A percentile compares a stretch with the other conserved stretches of the same genome.
These are phyloP conservation scores for Todiramphus saurophagus DNA, from an alignment of 2,113 vertebrate species.

Conservation along the genomic window DNA sequence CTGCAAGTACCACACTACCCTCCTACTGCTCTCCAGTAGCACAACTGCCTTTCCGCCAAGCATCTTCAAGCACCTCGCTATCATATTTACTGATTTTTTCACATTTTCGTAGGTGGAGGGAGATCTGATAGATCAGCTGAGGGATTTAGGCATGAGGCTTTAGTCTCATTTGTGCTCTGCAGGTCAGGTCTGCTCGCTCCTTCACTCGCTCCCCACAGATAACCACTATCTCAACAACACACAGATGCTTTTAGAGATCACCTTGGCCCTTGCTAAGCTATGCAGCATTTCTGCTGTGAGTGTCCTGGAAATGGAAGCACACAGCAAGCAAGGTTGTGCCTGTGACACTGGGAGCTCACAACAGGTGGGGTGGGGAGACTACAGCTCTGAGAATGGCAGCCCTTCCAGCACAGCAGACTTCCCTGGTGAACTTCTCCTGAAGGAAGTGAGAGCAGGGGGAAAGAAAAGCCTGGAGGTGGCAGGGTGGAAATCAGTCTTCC, in stretches of 20 bases:
- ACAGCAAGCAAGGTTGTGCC: background rate
- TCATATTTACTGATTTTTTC: background rate
- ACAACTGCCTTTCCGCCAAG: background rate
- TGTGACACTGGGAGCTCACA: background rate
- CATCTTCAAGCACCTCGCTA: background rate
- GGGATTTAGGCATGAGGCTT: background rate
- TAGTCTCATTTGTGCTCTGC: conserved; percentile 2
- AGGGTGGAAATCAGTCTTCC: background rate
- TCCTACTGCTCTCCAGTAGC: background rate
- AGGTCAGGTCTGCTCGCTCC: background rate
- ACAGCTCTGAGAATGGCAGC: background rate
- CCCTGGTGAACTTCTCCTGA: background rate
- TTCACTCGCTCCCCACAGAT: background rate
- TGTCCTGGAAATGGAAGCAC: background rate
- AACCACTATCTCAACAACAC: conserved; percentile 18
- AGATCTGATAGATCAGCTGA: background rate
- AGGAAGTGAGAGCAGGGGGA: background rate
- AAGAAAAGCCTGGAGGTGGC: background rate
- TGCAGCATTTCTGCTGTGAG: background rate
- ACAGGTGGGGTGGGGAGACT: background rate
- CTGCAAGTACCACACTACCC: background rate
- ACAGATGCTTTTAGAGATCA: conserved; percentile 32
- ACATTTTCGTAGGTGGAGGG: background rate
- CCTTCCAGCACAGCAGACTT: background rate
- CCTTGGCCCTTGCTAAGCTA: background rate